Evolutionary conservation across 2,888 invertebrate species (phyloP), one percentile per base, ranked within the genome.

Genomic region (Phrixothrix hirtus): DNA sequence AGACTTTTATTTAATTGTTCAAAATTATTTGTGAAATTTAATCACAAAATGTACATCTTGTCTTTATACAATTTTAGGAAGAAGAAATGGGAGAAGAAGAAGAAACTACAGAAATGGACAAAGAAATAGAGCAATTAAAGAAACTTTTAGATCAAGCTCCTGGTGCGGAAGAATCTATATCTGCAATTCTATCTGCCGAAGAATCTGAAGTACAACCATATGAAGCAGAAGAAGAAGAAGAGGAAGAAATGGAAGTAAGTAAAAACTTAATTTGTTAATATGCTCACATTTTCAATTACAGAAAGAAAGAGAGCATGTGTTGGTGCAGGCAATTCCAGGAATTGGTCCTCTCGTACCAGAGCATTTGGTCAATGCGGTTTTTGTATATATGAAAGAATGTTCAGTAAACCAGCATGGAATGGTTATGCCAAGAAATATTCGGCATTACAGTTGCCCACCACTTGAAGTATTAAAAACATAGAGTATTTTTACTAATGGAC

Each of bases 341-440:
- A 85, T 86, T 17, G 87, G 86, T 0, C 74, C 78, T 0, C 57
- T 71, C 0, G 81, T 87, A 0, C 78, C 81, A 0, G 64, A 73
- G 0, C 75, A 79, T 0, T 73, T 81, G 10, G 72, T 82, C 0
- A 65, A 70, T 0, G 80, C 79, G 2, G 81, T 86, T 29, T 67
- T 77, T 5, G 77, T 79, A 2, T 85, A 83, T 58, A 78, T 80
- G 32, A 61, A 69, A 6, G 78, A 79, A 6, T 78, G 79, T 13
- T 77, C 82, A 15, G 78, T 76, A 55, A 74, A 79, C 1, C 88
- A 88, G 51, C 80, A 81, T 0, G 85, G 84, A 1, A 75, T 84
- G 75, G 80, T 87, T 14, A 87, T 87, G 80, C 87, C 88, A 0
- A 78, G 88, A 60, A 87, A 88, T 65, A 78, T 88, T 1, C 75